Base-by-base conservation (phyloP, 2,113 vertebrate genomes). In the Mirounga angustirostris region DNA sequence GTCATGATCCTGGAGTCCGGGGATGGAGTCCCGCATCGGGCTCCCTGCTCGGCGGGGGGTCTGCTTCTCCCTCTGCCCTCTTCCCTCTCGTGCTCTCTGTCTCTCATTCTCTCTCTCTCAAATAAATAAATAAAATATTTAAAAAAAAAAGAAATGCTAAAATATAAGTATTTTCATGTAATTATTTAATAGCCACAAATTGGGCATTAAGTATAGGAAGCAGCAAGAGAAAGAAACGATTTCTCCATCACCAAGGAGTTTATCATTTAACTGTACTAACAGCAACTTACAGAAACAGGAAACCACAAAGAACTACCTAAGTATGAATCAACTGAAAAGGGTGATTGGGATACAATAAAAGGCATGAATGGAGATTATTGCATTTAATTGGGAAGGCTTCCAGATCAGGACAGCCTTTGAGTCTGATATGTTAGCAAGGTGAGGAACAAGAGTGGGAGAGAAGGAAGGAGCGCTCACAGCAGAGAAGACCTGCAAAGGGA, bases 91-190 rank as follows among this genome's bases (percentile, higher is more conserved):
- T 40, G 40, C 40, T 40, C 40, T 40, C 40, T 40, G 40, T 40
- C 40, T 40, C 40, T 40, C 40, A 40, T 40, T 40, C 40, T 40
- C 40, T 40, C 40, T 40, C 40, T 40, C 40, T 40, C 40, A 40
- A 40, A 40, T 40, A 40, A 40, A 40, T 40, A 40, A 40, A 40
- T 40, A 40, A 40, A 40, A 40, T 40, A 3, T 40, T 40, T 40
- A 4, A 40, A 40, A 40, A 40, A 40, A 40, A 40, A 40, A 40
- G 40, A 40, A 40, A 40, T 40, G 40, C 40, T 40, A 40, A 40
- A 40, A 83, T 69, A 69, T 11, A 96, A 94, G 89, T 95, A 79
- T 78, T 92, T 89, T 82, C 58, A 89, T 89, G 24, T 92, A 69
- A 90, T 88, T 94, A 73, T 71, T 67, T 96, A 80, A 74, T 71